Conservation (phyloP, 2,113 vertebrate genomes). For the Motacilla alba region DNA sequence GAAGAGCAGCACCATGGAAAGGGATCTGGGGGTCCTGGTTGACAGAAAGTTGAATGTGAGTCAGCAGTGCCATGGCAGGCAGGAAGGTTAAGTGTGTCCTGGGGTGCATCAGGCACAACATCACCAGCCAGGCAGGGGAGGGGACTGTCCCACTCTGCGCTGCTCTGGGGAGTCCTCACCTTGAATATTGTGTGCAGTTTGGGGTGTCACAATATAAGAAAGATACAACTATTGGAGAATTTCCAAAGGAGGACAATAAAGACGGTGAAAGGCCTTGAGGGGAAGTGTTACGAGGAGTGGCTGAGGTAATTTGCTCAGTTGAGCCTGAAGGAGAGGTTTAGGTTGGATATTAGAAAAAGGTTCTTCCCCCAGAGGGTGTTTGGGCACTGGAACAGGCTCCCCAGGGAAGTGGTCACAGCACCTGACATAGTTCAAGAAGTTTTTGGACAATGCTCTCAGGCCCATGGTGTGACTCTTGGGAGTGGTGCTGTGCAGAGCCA, state of each 20-base stretch:
- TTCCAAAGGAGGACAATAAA: not conserved
- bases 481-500: not conserved
- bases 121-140: fast-evolving
- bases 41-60: not conserved
- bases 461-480: not conserved
- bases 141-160: fast-evolving
- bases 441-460: not conserved
- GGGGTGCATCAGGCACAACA: not conserved
- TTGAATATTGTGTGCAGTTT: not conserved
- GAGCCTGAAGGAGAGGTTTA: not conserved
- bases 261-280: not conserved
- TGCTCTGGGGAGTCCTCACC: not conserved
- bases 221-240: not conserved
- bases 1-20: not conserved
- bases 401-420: not conserved
- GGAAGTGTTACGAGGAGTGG: not conserved
- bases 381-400: not conserved
- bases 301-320: not conserved
- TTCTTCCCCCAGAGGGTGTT: not conserved
- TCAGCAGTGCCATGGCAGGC: not conserved
- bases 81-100: fast-evolving
- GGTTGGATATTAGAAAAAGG: not conserved
- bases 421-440: not conserved
- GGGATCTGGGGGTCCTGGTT: not conserved
- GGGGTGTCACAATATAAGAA: not conserved